Conservation (phyloP, 1,140 invertebrate genomes). For the Schlechtendalia chinensis region DNA sequence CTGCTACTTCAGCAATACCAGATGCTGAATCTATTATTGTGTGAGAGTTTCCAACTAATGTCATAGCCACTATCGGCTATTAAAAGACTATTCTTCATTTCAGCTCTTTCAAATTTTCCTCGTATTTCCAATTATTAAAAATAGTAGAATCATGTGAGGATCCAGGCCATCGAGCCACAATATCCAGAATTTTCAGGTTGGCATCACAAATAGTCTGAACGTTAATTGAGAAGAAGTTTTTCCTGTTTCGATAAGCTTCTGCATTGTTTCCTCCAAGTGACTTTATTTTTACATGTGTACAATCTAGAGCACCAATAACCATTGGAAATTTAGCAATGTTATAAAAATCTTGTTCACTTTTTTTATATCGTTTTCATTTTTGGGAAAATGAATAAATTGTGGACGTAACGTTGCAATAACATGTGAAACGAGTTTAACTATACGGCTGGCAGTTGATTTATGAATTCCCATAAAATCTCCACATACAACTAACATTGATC, state of each 20-base stretch:
- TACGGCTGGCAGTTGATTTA: constrained; percentile 35
- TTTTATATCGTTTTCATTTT: too few species aligned
- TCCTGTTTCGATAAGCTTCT: constrained; percentile 57
- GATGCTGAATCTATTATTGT: too few species aligned
- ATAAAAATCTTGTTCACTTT: constrained; percentile 54
- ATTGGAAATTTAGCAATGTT: constrained; percentile 55
- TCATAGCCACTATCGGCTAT: too few species aligned
- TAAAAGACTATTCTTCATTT: too few species aligned
- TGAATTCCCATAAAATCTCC: constrained; percentile 32
- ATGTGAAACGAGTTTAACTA: constrained; percentile 26
- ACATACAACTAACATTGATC: neutral
- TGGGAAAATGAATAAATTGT: constrained; percentile 53
- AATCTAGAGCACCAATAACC: constrained; percentile 57
- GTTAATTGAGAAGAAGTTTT: constrained; percentile 57
- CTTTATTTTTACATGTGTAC: constrained; percentile 56
- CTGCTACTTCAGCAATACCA: too few species aligned
- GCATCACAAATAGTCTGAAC: constrained; percentile 57
- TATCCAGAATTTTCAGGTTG: constrained; percentile 55
- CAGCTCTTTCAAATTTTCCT: too few species aligned
- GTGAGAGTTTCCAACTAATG: too few species aligned
- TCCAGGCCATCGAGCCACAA: constrained; percentile 56
- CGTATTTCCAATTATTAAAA: constrained; percentile 54
- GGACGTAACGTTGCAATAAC: constrained; percentile 19
- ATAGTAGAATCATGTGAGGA: constrained; percentile 56
- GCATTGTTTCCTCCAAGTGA: constrained; percentile 52